Base-by-base conservation (phyloP, 2,888 invertebrate species). In the Shargacucullia verbasci region DNA sequence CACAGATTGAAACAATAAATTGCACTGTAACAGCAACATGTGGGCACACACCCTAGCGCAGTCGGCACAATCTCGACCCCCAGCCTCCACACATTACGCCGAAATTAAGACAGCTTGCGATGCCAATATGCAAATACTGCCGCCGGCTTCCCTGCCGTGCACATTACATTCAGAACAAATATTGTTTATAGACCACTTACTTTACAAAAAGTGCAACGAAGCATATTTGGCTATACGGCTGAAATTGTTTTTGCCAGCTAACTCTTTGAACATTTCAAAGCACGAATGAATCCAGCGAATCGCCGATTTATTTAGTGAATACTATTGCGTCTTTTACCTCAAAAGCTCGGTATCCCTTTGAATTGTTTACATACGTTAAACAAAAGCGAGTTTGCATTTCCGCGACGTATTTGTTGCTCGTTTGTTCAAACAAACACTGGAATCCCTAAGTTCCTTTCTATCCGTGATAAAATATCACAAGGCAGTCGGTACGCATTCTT, bases 71-170 rank as follows among this genome's bases (percentile, higher is more conserved):
- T 73, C 78, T 77, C 81, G 75, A 82, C 78, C 84, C 87, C 73
- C 62, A 69, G 83, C 87, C 72, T 62, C 70, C 76, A 80, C 87
- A 83, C 83, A 87, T 91, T 90, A 90, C 85, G 81, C 67, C 79
- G 73, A 91, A 92, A 93, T 92, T 92, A 92, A 92, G 93, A 92
- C 90, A 90, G 90, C 88, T 88, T 89, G 89, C 85, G 83, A 84
- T 82, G 82, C 88, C 87, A 89, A 90, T 91, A 93, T 93, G 93
- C 92, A 92, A 92, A 92, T 91, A 69, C 57, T 54, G 11, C 56
- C 57, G 57, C 59, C 48, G 70, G 67, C 73, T 74, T 75, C 75
- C 78, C 75, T 57, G 38, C 49, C 47, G 46, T 69, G 50, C 59
- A 61, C 50, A 40, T 62, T 56, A 62, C 15, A 45, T 43, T 56